Evolutionary conservation across 2,888 invertebrate species (phyloP).

Genomic region (Leistus spinibarbis): DNA sequence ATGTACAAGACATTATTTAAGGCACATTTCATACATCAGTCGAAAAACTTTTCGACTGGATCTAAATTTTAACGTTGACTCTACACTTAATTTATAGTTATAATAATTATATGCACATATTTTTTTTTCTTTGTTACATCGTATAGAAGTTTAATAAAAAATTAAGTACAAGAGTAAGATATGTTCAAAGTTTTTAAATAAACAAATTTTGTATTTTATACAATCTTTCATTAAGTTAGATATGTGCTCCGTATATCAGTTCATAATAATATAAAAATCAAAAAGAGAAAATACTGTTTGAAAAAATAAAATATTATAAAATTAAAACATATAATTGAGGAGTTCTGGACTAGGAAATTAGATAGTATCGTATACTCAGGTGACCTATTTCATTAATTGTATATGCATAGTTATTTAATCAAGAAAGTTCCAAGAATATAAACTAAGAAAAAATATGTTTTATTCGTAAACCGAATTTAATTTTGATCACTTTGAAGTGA

Average conservation of each 20-base stretch:
- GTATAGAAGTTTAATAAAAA: constrained; percentile 21
- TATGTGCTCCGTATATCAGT: constrained; percentile 2
- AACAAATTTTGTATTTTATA: not conserved
- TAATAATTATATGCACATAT: constrained; percentile 30
- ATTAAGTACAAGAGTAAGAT: constrained; percentile 34
- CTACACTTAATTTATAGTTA: constrained; percentile 24
- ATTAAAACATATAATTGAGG: not conserved
- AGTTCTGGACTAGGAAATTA: not conserved
- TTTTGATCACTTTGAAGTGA: too few relatives aligned
- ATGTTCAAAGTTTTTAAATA: constrained; percentile 5
- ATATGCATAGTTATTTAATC: too few relatives aligned
- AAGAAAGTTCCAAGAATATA: too few relatives aligned
- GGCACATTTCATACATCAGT: constrained; percentile 35
- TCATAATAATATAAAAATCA: not conserved
- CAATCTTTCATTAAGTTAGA: not conserved
- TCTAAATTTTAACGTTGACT: constrained; percentile 1
- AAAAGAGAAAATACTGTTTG: constrained; percentile 3
- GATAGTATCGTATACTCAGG: too few relatives aligned
- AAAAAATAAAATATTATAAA: not conserved
- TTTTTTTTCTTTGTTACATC: constrained; percentile 6
- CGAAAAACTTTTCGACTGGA: constrained; percentile 17
- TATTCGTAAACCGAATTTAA: too few relatives aligned
- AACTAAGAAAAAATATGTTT: too few relatives aligned
- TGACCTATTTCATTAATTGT: too few relatives aligned
- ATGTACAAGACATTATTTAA: constrained; percentile 40